Evolutionary conservation across 2,797 vertebrate species (phyloP).

Genomic region (Octomys mimax): DNA sequence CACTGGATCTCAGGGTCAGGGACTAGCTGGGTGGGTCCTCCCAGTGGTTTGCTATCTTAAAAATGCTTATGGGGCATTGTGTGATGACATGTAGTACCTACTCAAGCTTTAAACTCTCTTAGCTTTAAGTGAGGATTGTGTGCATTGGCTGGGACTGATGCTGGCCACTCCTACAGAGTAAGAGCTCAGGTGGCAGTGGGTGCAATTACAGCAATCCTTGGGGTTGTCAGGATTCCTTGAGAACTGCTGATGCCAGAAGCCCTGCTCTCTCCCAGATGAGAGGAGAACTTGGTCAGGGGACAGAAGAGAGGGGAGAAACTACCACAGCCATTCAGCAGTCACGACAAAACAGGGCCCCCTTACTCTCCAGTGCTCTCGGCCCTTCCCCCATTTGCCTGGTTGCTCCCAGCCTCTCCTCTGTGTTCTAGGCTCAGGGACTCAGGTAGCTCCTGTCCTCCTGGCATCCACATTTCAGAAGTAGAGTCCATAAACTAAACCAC

Average conservation of each 20-base stretch:
- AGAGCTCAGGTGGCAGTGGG: neutral
- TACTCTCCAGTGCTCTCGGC: neutral
- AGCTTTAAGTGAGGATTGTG: neutral
- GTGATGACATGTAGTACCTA: rapidly evolving
- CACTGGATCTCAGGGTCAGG: neutral
- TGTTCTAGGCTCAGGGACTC: neutral
- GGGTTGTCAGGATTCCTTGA: neutral
- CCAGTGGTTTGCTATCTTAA: neutral
- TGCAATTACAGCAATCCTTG: neutral
- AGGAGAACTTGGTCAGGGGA: rapidly evolving
- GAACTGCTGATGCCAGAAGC: neutral
- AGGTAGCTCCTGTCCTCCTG: neutral
- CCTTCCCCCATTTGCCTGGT: neutral
- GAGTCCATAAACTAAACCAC: neutral
- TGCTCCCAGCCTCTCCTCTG: neutral
- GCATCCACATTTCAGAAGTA: neutral
- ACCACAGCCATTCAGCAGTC: neutral
- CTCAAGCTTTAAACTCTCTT: neutral
- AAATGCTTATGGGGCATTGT: neutral
- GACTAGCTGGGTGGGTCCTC: neutral
- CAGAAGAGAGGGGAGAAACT: too few relatives aligned
- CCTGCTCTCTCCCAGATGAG: neutral
- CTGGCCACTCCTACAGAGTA: neutral
- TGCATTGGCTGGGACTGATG: neutral
- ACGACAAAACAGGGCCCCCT: neutral